These are phyloP conservation scores for Thunnus maccoyii DNA, from an alignment of 2,113 vertebrate genomes.

Conservation along the genomic window DNA sequence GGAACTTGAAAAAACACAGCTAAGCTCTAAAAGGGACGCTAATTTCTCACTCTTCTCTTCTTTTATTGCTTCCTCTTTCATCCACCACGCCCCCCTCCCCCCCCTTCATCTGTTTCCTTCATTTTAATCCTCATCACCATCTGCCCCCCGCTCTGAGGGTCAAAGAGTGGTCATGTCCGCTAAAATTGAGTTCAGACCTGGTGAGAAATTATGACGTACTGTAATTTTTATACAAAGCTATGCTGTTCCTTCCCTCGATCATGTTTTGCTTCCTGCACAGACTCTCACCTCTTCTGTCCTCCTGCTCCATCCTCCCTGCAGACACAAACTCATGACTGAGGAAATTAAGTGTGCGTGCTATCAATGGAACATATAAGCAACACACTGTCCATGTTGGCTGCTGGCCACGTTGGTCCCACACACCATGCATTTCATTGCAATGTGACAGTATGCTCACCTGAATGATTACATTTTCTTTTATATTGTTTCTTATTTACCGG, in stretches of 20 bases:
- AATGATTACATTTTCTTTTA: constrained; percentile 19
- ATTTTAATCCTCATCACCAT: constrained; percentile 76
- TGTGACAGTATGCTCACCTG: constrained; percentile 8
- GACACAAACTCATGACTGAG: constrained; percentile 39
- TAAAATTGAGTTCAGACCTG: constrained; percentile 56
- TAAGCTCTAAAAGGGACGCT: constrained; percentile 46
- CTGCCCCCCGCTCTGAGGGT: constrained; percentile 69
- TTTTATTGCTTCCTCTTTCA: constrained; percentile 48
- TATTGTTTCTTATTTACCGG: neutral
- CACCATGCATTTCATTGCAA: constrained; percentile 9
- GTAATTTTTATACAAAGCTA: constrained; percentile 28
- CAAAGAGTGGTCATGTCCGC: constrained; percentile 72
- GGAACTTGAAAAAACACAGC: constrained; percentile 36
- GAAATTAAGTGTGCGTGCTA: constrained; percentile 39
- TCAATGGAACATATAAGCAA: constrained; percentile 20
- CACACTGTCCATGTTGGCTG: constrained; percentile 6
- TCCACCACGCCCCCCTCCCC: neutral
- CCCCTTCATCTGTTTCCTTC: constrained; percentile 10
- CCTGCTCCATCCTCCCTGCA: constrained; percentile 2
- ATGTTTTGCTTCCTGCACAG: neutral
- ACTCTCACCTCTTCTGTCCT: neutral
- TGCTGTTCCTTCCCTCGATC: neutral
- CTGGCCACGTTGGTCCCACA: constrained; percentile 4
- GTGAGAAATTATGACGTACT: constrained; percentile 39
- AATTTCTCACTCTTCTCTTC: constrained; percentile 43